Base-by-base conservation (phyloP, 2,888 invertebrate species). In the Clusia tigrina region DNA sequence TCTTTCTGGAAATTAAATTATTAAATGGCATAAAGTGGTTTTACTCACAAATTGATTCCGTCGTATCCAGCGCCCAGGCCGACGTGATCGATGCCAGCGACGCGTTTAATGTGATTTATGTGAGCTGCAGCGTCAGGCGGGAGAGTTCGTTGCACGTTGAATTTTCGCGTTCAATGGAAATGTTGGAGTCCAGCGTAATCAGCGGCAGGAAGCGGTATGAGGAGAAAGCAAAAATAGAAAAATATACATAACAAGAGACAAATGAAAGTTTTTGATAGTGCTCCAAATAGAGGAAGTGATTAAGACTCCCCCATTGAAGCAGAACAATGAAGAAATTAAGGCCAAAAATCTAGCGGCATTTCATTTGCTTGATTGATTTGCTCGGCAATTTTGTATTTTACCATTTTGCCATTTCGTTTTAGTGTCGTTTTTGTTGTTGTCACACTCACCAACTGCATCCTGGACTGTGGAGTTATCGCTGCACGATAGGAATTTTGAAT, bases 51-150 rank as follows among this genome's bases (percentile, higher is more conserved):
- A 88, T 93, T 93, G 84, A 94, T 94, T 78, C 94, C 94, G 82
- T 94, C 93, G 85, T 92, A 94, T 75, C 94, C 94, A 64, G 93
- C 94, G 67, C 94, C 95, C 67, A 95, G 88, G 57, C 94, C 95
- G 66, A 94, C 92, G 84, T 92, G 90, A 86, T 94, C 93, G 77
- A 93, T 90, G 69, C 95, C 94, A 67, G 93, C 93, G 68, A 93
- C 88, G 79, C 90, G 89, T 76, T 92, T 88, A 80, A 94, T 91
- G 86, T 94, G 93, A 87, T 94, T 94, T 85, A 95, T 93, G 86
- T 95, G 94, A 73, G 92, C 94, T 94, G 87, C 67, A 70, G 48
- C 18, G n/a, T n/a, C n/a, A 42, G 42, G 42, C 42, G 42, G 20
- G 22, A 18, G 22, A 48, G 18, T 48, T 48, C 48, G 22, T 48